These are phyloP conservation scores for Belonocnema kinseyi DNA, from an alignment of 1,140 invertebrate species.

Conservation along the genomic window DNA sequence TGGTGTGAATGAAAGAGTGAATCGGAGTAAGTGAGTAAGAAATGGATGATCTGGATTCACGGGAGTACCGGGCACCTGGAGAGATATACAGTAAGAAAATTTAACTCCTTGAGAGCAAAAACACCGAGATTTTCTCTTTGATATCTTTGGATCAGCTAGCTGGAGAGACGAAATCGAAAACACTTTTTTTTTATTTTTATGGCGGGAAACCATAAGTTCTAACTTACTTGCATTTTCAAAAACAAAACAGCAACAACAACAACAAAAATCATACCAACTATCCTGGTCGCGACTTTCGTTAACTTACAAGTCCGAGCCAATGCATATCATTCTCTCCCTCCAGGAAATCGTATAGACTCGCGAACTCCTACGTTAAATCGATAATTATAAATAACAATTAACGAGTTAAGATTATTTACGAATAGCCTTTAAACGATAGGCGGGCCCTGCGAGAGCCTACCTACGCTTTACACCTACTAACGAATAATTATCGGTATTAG, in stretches of 20 bases:
- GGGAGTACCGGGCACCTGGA: conserved; percentile 22
- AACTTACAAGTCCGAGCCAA: conserved; percentile 40
- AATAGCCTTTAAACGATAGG: conserved; percentile 40
- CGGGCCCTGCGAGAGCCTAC: conserved; percentile 36
- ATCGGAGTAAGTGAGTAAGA: conserved; percentile 12
- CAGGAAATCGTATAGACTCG: conserved; percentile 40
- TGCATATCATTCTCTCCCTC: conserved; percentile 62
- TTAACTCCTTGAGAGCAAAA: not conserved
- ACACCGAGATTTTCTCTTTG: not conserved
- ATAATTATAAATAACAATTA: conserved; percentile 44
- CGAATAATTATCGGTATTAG: conserved; percentile 45
- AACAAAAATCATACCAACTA: not conserved
- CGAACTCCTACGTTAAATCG: conserved; percentile 40
- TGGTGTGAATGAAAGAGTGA: conserved; percentile 7
- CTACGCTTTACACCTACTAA: conserved; percentile 53
- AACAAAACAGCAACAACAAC: no score
- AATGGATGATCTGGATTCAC: conserved; percentile 4
- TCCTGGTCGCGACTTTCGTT: not conserved
- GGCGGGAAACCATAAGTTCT: not conserved
- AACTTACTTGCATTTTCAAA: not conserved
- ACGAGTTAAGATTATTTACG: conserved; percentile 57
- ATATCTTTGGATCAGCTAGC: not conserved
- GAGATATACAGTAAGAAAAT: not conserved
- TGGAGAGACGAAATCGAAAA: not conserved
- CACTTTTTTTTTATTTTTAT: not conserved